Evolutionary conservation across 2,888 invertebrate genomes (phyloP), one percentile per base, ranked within the genome.

Genomic region (Eupithecia subfuscata): DNA sequence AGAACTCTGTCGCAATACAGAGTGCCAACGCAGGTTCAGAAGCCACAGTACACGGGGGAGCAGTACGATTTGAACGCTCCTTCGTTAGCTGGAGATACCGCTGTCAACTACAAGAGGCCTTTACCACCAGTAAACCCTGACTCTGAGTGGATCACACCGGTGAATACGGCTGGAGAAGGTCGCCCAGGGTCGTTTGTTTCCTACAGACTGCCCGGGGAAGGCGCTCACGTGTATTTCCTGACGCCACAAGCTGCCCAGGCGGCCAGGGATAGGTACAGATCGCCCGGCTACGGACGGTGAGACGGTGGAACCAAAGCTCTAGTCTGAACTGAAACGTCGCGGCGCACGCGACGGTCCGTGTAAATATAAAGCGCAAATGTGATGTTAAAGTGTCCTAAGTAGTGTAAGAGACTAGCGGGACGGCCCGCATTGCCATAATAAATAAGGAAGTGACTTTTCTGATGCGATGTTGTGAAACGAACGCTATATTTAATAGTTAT

Each of bases 171-270:
- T 80, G 91, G 95, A 77, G 92, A 92, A 77, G 94, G 94, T 63
- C 88, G 92, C 78, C 92, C 93, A n/a, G 96, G 95, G n/a, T 96
- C 96, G 30, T 96, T 96, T 84, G 96, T 97, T 80, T 96, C 97
- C 14, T 97, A 97, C 89, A 93, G 96, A 83, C 91, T 97, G 76
- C 97, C 97, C 0, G 97, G 97, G 0, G 97, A 97, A 82, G 97
- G 97, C 14, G 97, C 97, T 0, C 97, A 97, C 90, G 97, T 97
- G 84, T 97, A 97, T 88, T 97, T 97, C 93, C 91, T 97, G 76
- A 97, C 97, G 75, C 97, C 97, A 4, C 97, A 97, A 84, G 95
- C 96, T 34, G 88, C 89, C 56, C 89, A 89, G 75, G 86, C 86
- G 73, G 82, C 88, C 75, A 84, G 92, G 65, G 90, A 92, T 75